Conservation (phyloP, 2,888 invertebrate species). For the Coelinius sp. region DNA sequence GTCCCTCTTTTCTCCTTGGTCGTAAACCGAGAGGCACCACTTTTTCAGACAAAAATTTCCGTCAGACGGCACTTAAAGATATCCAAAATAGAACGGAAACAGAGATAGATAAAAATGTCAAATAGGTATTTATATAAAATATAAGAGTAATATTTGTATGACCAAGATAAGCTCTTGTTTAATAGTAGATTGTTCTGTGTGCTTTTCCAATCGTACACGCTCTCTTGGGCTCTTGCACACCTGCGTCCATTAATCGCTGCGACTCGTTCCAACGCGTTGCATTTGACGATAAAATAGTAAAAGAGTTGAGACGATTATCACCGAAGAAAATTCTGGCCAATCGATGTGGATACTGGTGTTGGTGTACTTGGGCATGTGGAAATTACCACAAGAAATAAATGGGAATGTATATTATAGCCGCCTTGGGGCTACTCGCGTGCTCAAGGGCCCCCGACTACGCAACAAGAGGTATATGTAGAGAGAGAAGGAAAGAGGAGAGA, state of each 20-base stretch:
- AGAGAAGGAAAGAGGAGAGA: neutral
- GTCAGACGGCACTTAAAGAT: neutral
- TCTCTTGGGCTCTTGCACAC: conserved; percentile 19
- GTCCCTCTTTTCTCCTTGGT: neutral
- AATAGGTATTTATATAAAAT: conserved; percentile 2
- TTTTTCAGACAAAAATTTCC: neutral
- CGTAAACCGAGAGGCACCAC: neutral
- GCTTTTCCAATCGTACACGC: conserved; percentile 15
- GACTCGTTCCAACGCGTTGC: conserved; percentile 5
- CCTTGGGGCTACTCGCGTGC: conserved; percentile 42
- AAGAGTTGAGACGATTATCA: conserved; percentile 19
- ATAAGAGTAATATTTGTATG: conserved; percentile 22
- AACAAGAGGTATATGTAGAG: neutral
- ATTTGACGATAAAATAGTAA: neutral
- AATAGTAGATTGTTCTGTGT: conserved; percentile 23
- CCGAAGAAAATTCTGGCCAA: conserved; percentile 27
- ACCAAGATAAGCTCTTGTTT: conserved; percentile 30
- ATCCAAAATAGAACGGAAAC: conserved; percentile 11
- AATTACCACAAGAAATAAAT: conserved; percentile 13
- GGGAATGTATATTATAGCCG: conserved; percentile 26
- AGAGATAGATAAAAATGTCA: conserved; percentile 15
- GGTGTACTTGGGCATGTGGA: neutral
- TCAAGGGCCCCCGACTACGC: conserved; percentile 34
- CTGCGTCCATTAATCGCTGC: conserved; percentile 31
- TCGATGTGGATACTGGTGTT: neutral